Evolutionary conservation across 2,888 invertebrate species (phyloP).

Genomic region (Argynnis bischoffii): DNA sequence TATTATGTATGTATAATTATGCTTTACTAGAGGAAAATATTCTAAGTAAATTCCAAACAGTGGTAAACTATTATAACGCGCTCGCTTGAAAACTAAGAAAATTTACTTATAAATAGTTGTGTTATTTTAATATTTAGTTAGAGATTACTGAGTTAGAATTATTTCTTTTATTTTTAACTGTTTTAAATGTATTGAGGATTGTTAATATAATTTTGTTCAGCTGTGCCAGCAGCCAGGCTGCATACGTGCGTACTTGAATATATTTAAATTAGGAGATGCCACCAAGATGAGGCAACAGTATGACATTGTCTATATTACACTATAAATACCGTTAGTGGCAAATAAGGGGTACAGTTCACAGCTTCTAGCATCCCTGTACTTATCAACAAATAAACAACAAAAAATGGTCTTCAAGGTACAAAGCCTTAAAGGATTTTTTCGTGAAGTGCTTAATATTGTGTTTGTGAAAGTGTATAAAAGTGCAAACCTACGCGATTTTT

Average conservation of each 20-base stretch:
- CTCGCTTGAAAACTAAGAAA: too few relatives aligned
- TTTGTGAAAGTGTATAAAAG: constrained; percentile 38
- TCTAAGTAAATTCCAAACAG: too few relatives aligned
- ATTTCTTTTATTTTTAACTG: too few relatives aligned
- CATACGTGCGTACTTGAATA: constrained; percentile 82
- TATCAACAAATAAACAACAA: constrained; percentile 55
- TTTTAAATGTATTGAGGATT: constrained; percentile 42
- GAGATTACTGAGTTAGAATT: too few relatives aligned
- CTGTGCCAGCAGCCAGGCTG: constrained; percentile 58
- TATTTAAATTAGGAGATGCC: constrained; percentile 82
- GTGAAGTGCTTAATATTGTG: constrained; percentile 50
- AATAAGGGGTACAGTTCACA: constrained; percentile 71
- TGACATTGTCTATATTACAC: constrained; percentile 47
- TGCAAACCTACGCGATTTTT: neutral
- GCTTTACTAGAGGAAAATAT: too few relatives aligned
- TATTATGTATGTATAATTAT: too few relatives aligned
- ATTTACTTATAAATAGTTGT: too few relatives aligned
- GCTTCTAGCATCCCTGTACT: constrained; percentile 67
- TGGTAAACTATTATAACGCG: too few relatives aligned
- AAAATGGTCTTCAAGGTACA: constrained; percentile 78
- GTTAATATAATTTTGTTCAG: constrained; percentile 78
- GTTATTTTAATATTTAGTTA: too few relatives aligned
- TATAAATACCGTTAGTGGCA: constrained; percentile 70
- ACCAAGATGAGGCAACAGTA: constrained; percentile 76
- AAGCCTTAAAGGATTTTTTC: constrained; percentile 48